Evolutionary conservation across 2,113 vertebrate species (phyloP), one percentile per base, ranked within the genome.

Genomic region (Elanoides forficatus): DNA sequence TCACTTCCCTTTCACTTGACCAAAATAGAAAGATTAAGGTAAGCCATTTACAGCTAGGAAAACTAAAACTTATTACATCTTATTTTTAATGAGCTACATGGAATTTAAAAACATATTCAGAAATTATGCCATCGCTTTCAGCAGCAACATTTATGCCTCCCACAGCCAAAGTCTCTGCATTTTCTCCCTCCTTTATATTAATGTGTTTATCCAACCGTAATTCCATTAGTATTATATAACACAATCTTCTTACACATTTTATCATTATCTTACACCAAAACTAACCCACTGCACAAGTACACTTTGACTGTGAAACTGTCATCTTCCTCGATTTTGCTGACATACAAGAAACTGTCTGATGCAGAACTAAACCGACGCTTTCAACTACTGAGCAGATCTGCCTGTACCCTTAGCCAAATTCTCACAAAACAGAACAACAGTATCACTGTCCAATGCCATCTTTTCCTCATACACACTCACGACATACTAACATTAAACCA

Each of bases 171-270:
- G 81, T n/a, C 94, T 91, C 89, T 56, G 79, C 59, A 55, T 88
- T 56, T 67, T 29, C 81, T 74, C 84, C 73, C 91, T 89, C 67
- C 50, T 71, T 82, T 30, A 40, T 58, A 89, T 94, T 65, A 92
- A 88, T 48, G 73, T 96, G 84, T 96, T 98, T 97, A 96, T 81
- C 85, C 90, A 94, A 58, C 34, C 86, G 60, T 89, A 96, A 93
- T 88, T 95, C 82, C 91, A 94, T 94, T 95, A 97, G 90, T 70
- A 88, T 95, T 97, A 96, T 47, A 79, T 95, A 97, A 97, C 85
- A 88, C 43, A 95, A 95, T 93, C 93, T 96, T 95, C 97, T 96
- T 74, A 90, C 65, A 90, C 88, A 40, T 81, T 94, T 38, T 81
- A 63, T 91, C 78, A 79, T 81, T 43, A 73, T 68, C 85, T 96